Base-by-base conservation (phyloP, 2,888 invertebrate genomes). In the Coenonympha arcania region DNA sequence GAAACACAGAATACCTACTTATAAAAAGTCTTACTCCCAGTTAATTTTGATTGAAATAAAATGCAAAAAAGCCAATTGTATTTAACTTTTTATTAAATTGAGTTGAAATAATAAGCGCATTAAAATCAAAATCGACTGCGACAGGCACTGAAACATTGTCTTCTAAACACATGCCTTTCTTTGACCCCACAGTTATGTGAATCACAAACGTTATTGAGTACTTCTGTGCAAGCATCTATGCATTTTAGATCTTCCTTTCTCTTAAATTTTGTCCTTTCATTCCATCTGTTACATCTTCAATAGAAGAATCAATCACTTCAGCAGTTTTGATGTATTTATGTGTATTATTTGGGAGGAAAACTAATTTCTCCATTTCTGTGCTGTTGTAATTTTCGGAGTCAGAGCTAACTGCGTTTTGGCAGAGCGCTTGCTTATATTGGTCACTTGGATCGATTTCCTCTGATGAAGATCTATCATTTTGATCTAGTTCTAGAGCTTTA, bases 71-170 rank as follows among this genome's bases (percentile, higher is more conserved):
- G n/a, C n/a, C n/a, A n/a, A n/a, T n/a, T n/a, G n/a, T n/a, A n/a
- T n/a, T n/a, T n/a, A n/a, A 8, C 2, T 15, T 33, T 9, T 6
- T 16, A 33, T 13, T 30, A 6, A 30, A 30, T 30, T 3, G 13
- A 5, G 6, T 9, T 2, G 13, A 6, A 33, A 15, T 2, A 2
- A 16, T 16, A 15, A 31, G 8, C 16, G 6, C 16, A 16, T 33
- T 33, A 33, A 9, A 6, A 28, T 47, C n/a, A 41, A 56, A 70
- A 74, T 18, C 56, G 55, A 1, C 48, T 46, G 16, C 55, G 59
- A 50, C 77, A 77, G n/a, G 50, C 54, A 3, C n/a, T 54, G 31
- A 59, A 64, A 20, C 76, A 76, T 30, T 64, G 58, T 1, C 42
- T 63, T 33, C 53, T 65, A 8, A 71, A 61, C 0, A 31, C 44